A percentile compares a stretch with the other conserved stretches of the same genome.
These are phyloP conservation scores for Pelecanoides urinatrix DNA, from an alignment of 2,113 vertebrate genomes.

Conservation along the genomic window DNA sequence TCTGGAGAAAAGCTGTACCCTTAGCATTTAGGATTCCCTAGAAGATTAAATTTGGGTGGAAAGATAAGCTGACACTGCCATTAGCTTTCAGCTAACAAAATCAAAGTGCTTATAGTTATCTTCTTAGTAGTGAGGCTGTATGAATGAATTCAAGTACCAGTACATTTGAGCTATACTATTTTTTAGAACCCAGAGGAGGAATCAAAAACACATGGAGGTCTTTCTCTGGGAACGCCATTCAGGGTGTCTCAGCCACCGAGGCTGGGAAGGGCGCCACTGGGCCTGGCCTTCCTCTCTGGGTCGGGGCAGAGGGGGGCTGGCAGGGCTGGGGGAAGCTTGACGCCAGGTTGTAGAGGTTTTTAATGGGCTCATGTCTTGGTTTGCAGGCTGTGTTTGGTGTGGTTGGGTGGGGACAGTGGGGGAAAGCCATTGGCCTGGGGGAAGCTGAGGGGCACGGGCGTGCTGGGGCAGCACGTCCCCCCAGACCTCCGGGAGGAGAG, in stretches of 20 bases:
- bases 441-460: accelerated
- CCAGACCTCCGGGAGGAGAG: accelerated
- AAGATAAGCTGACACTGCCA: background rate
- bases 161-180: background rate
- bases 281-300: accelerated
- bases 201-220: background rate
- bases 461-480: accelerated
- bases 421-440: accelerated
- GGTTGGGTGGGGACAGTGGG: accelerated
- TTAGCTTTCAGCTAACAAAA: background rate
- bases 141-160: background rate
- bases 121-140: accelerated
- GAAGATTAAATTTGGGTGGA: background rate
- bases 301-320: accelerated
- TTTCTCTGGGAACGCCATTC: background rate
- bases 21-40: background rate
- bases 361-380: background rate
- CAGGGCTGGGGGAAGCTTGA: background rate
- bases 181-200: background rate
- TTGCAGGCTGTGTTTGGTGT: background rate
- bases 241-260: accelerated
- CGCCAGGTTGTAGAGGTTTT: background rate
- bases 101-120: background rate
- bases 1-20: background rate
- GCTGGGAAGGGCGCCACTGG: background rate